Evolutionary conservation across 2,797 vertebrate species (phyloP).

Genomic region (Semaprochilodus insignis): DNA sequence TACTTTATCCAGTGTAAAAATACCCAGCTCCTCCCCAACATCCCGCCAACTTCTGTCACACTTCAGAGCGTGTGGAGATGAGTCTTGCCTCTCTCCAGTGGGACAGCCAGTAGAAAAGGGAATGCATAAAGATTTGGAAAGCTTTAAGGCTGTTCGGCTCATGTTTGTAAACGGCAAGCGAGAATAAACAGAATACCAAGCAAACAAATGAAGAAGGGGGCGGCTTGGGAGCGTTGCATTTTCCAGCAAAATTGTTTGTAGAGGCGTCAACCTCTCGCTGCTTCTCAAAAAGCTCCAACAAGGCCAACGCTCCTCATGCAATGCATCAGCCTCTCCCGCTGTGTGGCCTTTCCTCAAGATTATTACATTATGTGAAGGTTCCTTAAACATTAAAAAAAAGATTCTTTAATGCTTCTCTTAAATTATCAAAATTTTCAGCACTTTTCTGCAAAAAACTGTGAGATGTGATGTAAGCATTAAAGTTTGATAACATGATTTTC

Average conservation of each 20-base stretch:
- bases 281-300: background rate
- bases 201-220: background rate
- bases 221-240: background rate
- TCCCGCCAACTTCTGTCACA: conserved; percentile 41
- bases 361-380: background rate
- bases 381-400: background rate
- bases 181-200: conserved; percentile 30
- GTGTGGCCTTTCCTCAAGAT: background rate
- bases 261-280: conserved; percentile 6
- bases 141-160: background rate
- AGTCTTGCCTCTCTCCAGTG: conserved; percentile 15
- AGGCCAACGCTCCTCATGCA: background rate
- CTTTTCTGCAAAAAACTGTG: no score
- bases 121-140: conserved; percentile 20
- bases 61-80: conserved; percentile 23
- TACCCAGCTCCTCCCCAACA: conserved; percentile 28
- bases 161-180: background rate
- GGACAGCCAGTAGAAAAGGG: conserved; percentile 18
- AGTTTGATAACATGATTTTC: no score
- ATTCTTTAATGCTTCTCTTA: background rate
- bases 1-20: conserved; percentile 54
- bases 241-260: background rate
- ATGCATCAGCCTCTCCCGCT: background rate
- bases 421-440: no score
- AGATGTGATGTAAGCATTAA: no score